Evolutionary conservation across 2,888 invertebrate species (phyloP).

Genomic region (Venustoraphidia nigricollis): DNA sequence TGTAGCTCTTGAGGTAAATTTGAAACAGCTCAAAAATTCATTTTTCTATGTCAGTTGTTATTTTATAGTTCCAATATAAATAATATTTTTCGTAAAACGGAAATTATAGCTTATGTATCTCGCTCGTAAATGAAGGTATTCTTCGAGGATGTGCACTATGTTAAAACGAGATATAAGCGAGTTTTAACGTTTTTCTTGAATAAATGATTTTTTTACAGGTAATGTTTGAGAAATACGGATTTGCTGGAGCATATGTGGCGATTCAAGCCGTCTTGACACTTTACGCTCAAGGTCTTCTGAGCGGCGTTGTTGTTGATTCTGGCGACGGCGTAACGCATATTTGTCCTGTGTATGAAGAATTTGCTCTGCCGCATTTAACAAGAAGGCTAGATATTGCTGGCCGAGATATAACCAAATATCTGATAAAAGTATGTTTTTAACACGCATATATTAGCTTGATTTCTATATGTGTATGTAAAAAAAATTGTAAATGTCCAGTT

Average conservation of each 20-base stretch:
- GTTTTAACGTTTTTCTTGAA: constrained; percentile 1
- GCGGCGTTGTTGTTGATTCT: constrained; percentile 97
- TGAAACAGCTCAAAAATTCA: too few species aligned
- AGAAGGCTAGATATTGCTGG: constrained; percentile 93
- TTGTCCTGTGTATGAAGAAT: constrained; percentile 97
- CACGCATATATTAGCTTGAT: too few species aligned
- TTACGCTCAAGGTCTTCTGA: constrained; percentile 91
- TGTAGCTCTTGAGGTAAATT: too few species aligned
- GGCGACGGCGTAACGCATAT: constrained; percentile 99
- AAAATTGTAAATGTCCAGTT: too few species aligned
- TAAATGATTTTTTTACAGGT: constrained; percentile 37
- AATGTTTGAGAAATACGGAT: constrained; percentile 95
- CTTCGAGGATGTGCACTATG: too few species aligned
- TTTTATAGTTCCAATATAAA: too few species aligned
- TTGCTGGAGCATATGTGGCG: constrained; percentile 87
- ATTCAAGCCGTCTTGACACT: constrained; percentile 93
- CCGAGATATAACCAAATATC: constrained; percentile 91
- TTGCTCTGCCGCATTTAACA: constrained; percentile 88
- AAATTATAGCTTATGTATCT: too few species aligned
- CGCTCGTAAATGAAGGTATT: too few species aligned
- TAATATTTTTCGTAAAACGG: too few species aligned
- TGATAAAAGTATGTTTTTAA: constrained; percentile 62
- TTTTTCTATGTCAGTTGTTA: too few species aligned
- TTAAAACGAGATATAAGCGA: neutral
- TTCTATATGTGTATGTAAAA: neutral